Evolutionary conservation across 2,113 vertebrate genomes (phyloP).

Genomic region (Cariama cristata): DNA sequence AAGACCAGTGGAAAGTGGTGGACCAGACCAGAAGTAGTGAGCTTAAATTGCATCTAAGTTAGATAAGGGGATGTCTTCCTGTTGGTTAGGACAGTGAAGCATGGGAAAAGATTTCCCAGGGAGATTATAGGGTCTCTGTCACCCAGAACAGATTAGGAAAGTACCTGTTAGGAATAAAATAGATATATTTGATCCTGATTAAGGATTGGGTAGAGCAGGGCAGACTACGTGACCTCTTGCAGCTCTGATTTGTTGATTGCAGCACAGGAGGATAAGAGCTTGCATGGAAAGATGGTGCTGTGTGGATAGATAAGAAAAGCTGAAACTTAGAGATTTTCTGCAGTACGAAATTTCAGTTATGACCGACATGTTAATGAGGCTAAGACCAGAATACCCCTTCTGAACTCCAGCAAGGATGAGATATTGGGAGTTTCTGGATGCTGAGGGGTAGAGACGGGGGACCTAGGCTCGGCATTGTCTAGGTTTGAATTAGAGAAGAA

Average conservation of each 20-base stretch:
- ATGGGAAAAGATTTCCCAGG: background rate
- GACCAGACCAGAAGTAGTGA: background rate
- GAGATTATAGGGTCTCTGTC: background rate
- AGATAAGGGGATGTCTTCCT: background rate
- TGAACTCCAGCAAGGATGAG: background rate
- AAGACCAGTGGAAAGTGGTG: background rate
- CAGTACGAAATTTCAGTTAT: background rate
- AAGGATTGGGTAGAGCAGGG: background rate
- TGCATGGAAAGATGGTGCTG: background rate
- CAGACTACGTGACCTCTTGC: background rate
- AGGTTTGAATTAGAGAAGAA: background rate
- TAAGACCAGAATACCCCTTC: background rate
- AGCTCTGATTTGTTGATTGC: background rate
- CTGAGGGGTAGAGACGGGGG: background rate
- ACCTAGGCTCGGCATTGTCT: background rate
- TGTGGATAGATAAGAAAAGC: background rate
- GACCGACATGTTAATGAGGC: background rate
- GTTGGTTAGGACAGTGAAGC: background rate
- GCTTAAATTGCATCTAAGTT: background rate
- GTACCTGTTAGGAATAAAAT: background rate
- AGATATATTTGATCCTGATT: slow-evolving; percentile 7
- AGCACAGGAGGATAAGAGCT: background rate
- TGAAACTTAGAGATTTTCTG: background rate
- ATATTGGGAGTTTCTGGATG: background rate
- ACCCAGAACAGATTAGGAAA: background rate